phyloP scores from a whole-genome alignment of 2,888 invertebrate genomes.

The Dicroscelio sp. region DNA sequence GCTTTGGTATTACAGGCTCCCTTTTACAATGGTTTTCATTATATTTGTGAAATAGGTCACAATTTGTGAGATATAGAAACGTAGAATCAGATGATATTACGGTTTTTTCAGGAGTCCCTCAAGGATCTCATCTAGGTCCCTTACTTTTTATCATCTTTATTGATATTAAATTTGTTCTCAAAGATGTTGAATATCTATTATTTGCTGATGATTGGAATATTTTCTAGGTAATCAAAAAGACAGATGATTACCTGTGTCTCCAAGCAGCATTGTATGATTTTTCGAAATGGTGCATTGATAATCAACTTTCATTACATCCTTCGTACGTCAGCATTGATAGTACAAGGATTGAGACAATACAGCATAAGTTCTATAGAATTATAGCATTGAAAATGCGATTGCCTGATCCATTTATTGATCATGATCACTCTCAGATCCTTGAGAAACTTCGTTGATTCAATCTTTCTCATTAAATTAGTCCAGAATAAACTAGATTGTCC shows the following conservation, averaged over 20 bases:
- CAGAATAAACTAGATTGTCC: background rate
- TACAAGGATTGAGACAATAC: background rate
- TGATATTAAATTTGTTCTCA: background rate
- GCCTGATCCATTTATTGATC: background rate
- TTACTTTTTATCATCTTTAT: constrained; percentile 20
- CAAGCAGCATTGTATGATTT: background rate
- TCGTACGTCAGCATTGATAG: background rate
- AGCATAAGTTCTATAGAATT: constrained; percentile 6
- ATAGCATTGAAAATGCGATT: background rate
- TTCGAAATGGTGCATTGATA: background rate
- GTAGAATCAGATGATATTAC: background rate
- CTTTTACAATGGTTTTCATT: background rate
- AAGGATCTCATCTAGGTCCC: constrained; percentile 10
- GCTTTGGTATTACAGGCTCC: background rate
- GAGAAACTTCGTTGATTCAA: background rate
- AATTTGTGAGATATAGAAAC: background rate
- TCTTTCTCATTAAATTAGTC: background rate
- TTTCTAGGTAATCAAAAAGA: background rate
- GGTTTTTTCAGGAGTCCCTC: background rate
- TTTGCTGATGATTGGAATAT: constrained; percentile 26
- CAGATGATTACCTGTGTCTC: background rate
- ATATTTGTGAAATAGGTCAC: background rate
- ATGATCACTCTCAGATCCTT: background rate
- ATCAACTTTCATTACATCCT: background rate
- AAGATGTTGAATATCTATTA: background rate